phyloP scores from a whole-genome alignment of 2,888 invertebrate species.

The Dyspetes luteomarginatus region DNA sequence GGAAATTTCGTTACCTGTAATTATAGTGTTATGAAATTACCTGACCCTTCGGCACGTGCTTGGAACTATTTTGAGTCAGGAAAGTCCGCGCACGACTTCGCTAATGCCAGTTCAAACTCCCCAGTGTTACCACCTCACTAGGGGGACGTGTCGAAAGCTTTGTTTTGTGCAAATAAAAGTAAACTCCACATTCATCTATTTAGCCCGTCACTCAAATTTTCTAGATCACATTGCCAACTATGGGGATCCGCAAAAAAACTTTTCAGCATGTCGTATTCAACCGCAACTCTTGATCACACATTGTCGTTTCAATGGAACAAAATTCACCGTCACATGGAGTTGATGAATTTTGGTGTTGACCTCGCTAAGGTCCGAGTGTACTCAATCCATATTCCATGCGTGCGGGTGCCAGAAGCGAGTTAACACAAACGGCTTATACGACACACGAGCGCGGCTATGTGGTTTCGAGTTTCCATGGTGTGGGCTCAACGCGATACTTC shows the following conservation, averaged over 20 bases:
- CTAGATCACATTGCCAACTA: not conserved
- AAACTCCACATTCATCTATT: not conserved
- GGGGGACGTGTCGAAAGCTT: not conserved
- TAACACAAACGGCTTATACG: slow-evolving; percentile 25
- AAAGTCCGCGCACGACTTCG: not conserved
- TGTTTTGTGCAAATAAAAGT: not conserved
- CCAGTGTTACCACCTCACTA: slow-evolving; percentile 23
- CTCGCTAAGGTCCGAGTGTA: slow-evolving; percentile 17
- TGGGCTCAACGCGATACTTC: slow-evolving; percentile 80
- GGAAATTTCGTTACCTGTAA: no score
- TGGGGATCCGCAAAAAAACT: not conserved
- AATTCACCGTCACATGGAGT: not conserved
- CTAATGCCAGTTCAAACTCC: not conserved
- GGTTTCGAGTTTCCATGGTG: slow-evolving; percentile 73
- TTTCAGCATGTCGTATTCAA: not conserved
- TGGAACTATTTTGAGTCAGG: not conserved
- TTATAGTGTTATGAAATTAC: slow-evolving; percentile 1
- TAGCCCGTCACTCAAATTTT: not conserved
- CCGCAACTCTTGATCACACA: not conserved
- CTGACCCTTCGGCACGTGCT: not conserved
- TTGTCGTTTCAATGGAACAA: not conserved
- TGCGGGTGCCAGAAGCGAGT: slow-evolving; percentile 30
- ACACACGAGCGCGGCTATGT: slow-evolving; percentile 35
- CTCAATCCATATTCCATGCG: slow-evolving; percentile 49
- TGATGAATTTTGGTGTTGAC: slow-evolving; percentile 42